Evolutionary conservation across 1,140 invertebrate species (phyloP), one percentile per base, ranked within the genome.

Genomic region (Hylyphantes graminicola): DNA sequence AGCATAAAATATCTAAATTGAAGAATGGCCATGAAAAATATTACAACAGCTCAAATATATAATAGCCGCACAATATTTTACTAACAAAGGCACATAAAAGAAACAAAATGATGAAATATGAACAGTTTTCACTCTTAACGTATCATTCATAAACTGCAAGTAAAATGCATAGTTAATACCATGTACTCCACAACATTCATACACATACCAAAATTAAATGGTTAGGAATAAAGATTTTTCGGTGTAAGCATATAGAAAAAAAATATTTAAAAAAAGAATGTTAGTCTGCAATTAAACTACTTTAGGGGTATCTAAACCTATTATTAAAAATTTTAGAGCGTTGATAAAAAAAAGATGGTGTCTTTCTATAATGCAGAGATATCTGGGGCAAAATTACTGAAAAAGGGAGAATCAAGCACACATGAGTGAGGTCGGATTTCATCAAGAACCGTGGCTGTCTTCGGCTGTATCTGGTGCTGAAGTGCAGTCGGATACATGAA

Each of bases 391-490:
- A 76, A 55, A 76, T 64, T 80, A 80, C 65, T 80, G 15, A 65
- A 80, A 70, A 35, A 81, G 73, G 79, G 79, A 81, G 79, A 81
- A 81, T 81, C 68, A 81, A 81, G 79, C 79, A 81, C 79, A 81
- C 79, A 81, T 81, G 79, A 81, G 79, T 50, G 79, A 81, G 79
- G 79, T 81, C 73, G 79, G 79, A 81, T 73, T 81, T 81, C 79
- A 73, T 81, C 68, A 72, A 80, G 77, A 73, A 81, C 54, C 15
- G 19, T 73, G 72, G 79, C 68, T 73, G 68, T 81, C 79, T 81
- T 73, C 79, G 9, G 68, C 79, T 63, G 77, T 80, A 70, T 70
- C 77, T 21, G 79, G 68, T 64, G 68, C 59, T 73, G 79, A 53
- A 53, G 79, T 48, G 61, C 79, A 81, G 79, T 73, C 54, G 79